phyloP scores from a whole-genome alignment of 2,888 invertebrate genomes.

The Polymixis lichenea region DNA sequence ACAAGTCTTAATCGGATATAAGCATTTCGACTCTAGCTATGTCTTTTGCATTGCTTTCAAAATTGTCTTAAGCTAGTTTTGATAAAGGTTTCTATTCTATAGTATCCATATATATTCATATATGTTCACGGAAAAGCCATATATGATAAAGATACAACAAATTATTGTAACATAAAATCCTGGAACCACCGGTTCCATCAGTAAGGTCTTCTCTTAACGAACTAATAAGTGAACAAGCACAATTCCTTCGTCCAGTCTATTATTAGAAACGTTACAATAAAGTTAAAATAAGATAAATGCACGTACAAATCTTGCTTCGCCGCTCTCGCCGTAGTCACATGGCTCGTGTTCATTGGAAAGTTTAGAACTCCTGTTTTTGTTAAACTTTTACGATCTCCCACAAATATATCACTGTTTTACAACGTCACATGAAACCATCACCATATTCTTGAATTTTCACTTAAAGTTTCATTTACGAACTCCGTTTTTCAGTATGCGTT shows the following conservation, averaged over 20 bases:
- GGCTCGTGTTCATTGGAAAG: slow-evolving; percentile 85
- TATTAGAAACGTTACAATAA: slow-evolving; percentile 79
- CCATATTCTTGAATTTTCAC: slow-evolving; percentile 60
- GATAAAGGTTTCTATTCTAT: background rate
- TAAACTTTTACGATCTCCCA: slow-evolving; percentile 79
- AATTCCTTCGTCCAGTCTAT: slow-evolving; percentile 69
- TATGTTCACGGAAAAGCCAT: background rate
- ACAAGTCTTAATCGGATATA: background rate
- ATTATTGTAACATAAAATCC: background rate
- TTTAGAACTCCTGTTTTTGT: slow-evolving; percentile 83
- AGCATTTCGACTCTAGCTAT: background rate
- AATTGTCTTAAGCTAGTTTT: background rate
- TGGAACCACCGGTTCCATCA: slow-evolving; percentile 12
- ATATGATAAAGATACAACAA: background rate
- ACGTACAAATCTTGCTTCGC: slow-evolving; percentile 85
- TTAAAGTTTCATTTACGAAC: slow-evolving; percentile 64
- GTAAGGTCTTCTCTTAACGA: slow-evolving; percentile 21
- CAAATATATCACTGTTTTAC: slow-evolving; percentile 79
- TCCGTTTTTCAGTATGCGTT: slow-evolving; percentile 62
- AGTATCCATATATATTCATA: background rate
- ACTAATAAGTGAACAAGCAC: slow-evolving; percentile 52
- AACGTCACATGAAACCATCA: slow-evolving; percentile 78
- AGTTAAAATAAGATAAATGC: slow-evolving; percentile 80
- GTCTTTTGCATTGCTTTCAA: background rate
- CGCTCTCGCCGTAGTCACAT: slow-evolving; percentile 85